A percentile compares a stretch with the other conserved stretches of the same genome.
These are phyloP conservation scores for Balaeniceps rex DNA, from an alignment of 2,113 vertebrate genomes.

Conservation along the genomic window DNA sequence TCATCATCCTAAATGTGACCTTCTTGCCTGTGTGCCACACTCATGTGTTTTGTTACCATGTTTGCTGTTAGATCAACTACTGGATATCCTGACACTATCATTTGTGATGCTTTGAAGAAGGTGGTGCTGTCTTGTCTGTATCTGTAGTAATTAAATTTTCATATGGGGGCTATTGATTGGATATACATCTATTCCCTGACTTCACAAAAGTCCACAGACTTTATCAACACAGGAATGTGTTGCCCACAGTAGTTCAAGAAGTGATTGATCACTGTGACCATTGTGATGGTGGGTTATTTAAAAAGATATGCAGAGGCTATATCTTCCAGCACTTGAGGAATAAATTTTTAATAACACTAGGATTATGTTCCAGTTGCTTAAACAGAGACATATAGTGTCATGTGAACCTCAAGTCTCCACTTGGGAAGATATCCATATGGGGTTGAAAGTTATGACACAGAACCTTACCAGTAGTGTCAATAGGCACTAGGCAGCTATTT, in stretches of 20 bases:
- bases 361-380: neutral
- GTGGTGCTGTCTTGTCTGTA: neutral
- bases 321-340: neutral
- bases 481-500: neutral
- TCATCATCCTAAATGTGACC: neutral
- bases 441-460: neutral
- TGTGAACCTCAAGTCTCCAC: neutral
- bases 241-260: neutral
- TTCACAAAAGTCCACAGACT: neutral
- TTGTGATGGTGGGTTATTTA: neutral
- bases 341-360: neutral
- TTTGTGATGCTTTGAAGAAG: neutral
- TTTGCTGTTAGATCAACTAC: neutral
- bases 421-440: neutral
- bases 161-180: neutral
- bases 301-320: neutral
- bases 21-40: neutral
- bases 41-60: neutral
- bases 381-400: neutral
- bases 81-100: neutral
- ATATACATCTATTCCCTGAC: neutral
- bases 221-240: neutral
- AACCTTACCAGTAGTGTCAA: neutral
- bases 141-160: neutral
- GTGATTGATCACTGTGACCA: neutral